These are phyloP conservation scores for Drosophila monieri DNA, from an alignment of 2,888 invertebrate species.

Conservation along the genomic window DNA sequence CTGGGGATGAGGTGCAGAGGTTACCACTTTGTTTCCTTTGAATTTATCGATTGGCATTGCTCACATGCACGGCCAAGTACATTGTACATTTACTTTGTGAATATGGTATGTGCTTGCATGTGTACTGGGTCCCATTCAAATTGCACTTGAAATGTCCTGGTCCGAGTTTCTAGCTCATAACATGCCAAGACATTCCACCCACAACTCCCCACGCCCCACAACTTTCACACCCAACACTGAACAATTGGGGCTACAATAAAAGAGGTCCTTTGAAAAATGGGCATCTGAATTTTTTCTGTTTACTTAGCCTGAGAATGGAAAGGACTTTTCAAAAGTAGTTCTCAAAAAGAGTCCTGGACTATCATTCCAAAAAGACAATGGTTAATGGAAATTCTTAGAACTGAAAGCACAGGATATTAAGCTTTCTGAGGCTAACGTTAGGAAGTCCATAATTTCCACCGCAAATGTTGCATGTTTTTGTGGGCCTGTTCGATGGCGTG, in stretches of 20 bases:
- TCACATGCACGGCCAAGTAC: conserved; percentile 9
- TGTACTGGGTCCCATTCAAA: conserved; percentile 54
- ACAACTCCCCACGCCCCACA: conserved; percentile 8
- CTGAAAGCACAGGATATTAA: background rate
- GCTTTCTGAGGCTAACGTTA: background rate
- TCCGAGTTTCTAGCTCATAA: background rate
- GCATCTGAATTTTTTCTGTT: background rate
- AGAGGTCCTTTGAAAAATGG: background rate
- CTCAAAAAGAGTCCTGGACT: background rate
- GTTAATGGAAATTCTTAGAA: background rate
- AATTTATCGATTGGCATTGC: conserved; percentile 63
- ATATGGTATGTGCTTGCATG: conserved; percentile 13
- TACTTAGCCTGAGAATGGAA: background rate
- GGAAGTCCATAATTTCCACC: background rate
- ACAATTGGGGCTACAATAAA: background rate
- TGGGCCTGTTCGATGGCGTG: conserved; percentile 1
- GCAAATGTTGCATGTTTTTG: conserved; percentile 4
- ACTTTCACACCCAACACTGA: background rate
- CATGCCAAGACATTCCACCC: conserved; percentile 12
- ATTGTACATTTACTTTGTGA: conserved; percentile 15
- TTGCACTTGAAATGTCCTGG: conserved; percentile 43
- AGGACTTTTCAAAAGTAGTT: background rate
- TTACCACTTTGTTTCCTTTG: conserved; percentile 36
- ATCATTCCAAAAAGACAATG: background rate
- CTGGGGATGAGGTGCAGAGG: background rate